Conservation (phyloP, 2,888 invertebrate species). For the Hirtodrosophila cameraria region DNA sequence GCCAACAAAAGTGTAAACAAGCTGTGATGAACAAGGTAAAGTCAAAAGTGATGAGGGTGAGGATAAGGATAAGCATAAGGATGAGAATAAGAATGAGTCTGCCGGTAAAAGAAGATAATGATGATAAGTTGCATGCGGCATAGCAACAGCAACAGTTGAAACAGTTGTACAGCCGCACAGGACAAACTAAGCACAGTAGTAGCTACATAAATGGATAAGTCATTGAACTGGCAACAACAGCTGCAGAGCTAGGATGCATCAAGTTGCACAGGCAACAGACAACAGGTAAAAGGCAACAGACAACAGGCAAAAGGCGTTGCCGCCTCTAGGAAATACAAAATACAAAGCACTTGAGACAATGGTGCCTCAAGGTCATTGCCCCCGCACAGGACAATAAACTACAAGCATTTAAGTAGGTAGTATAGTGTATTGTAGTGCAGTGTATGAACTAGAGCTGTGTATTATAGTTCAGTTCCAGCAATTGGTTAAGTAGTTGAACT, state of each 20-base stretch:
- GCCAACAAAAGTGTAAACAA: constrained; percentile 23
- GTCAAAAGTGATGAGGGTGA: too few species aligned
- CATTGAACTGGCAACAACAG: constrained; percentile 39
- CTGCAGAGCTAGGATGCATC: constrained; percentile 45
- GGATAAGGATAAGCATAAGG: not conserved
- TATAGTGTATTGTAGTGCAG: too few species aligned
- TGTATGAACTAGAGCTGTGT: too few species aligned
- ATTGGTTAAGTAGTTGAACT: too few species aligned
- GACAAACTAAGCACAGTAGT: constrained; percentile 4
- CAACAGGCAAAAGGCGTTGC: constrained; percentile 16
- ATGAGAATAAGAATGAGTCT: not conserved
- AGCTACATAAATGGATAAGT: constrained; percentile 20
- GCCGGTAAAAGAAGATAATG: constrained; percentile 5
- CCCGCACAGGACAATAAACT: constrained; percentile 57
- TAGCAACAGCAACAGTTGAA: not conserved
- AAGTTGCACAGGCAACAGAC: constrained; percentile 18
- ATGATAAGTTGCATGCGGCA: not conserved
- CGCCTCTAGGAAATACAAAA: constrained; percentile 44
- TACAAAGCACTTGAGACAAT: constrained; percentile 46
- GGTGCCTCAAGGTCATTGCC: constrained; percentile 57
- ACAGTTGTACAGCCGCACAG: constrained; percentile 34
- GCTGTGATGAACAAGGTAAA: too few species aligned
- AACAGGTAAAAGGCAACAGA: constrained; percentile 6
- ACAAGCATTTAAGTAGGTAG: too few species aligned
- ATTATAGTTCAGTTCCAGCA: too few species aligned